These are phyloP conservation scores for Streptopelia turtur DNA, from an alignment of 2,797 vertebrate species.

Conservation along the genomic window DNA sequence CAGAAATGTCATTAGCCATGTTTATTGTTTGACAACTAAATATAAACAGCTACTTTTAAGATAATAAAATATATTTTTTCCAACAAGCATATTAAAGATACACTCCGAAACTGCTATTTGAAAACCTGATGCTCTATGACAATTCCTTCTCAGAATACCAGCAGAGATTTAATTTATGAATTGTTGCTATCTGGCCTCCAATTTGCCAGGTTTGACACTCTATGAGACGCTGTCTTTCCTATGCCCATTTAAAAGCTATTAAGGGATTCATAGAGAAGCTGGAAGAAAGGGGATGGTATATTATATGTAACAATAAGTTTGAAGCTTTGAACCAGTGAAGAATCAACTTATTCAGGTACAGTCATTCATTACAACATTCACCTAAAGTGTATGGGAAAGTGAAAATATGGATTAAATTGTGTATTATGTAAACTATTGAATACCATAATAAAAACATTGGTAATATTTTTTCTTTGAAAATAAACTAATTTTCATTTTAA, in stretches of 20 bases:
- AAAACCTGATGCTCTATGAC: neutral
- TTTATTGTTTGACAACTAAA: neutral
- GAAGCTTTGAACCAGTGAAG: neutral
- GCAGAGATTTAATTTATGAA: neutral
- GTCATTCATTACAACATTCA: neutral
- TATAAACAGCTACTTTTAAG: neutral
- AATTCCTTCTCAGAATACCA: neutral
- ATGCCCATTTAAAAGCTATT: neutral
- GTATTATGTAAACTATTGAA: neutral
- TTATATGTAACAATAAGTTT: neutral
- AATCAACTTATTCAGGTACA: neutral
- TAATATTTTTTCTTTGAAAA: neutral
- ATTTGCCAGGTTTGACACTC: neutral
- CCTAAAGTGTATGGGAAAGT: neutral
- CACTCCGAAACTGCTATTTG: neutral
- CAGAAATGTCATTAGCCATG: neutral
- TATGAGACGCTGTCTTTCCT: neutral
- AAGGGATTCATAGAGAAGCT: neutral
- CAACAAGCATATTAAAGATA: neutral
- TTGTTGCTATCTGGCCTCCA: neutral
- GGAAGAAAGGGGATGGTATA: neutral
- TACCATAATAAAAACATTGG: neutral
- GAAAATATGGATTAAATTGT: neutral
- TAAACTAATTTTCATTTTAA: neutral
- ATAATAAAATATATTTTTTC: neutral